A percentile compares a stretch with the other conserved stretches of the same genome.
Conservation (phyloP, 2,888 invertebrate genomes). For the Cephus pygmeus region DNA sequence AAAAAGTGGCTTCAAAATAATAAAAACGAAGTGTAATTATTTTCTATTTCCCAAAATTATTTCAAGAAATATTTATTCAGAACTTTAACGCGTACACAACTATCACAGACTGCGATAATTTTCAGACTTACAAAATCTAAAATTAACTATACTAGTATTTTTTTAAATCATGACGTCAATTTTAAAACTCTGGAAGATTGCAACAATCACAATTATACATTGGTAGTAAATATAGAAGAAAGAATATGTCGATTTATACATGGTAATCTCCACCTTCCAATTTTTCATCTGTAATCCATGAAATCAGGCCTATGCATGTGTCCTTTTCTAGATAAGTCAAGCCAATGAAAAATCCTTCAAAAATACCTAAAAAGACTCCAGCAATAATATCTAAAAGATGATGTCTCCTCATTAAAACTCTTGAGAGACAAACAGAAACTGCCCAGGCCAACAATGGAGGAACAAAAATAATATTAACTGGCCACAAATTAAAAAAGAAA, state of each 20-base stretch:
- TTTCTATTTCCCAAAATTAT: background rate
- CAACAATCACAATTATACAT: background rate
- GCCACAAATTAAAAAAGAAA: constrained; percentile 77
- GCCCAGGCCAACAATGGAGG: constrained; percentile 82
- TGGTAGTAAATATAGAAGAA: background rate
- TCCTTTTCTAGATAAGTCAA: constrained; percentile 78
- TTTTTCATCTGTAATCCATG: constrained; percentile 76
- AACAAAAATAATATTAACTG: constrained; percentile 71
- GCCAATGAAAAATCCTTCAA: constrained; percentile 75
- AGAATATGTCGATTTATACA: constrained; percentile 65
- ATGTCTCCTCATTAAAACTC: constrained; percentile 87
- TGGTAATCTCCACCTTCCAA: constrained; percentile 77
- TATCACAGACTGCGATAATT: background rate
- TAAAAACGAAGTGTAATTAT: background rate
- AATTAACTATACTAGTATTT: background rate
- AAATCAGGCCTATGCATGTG: constrained; percentile 72
- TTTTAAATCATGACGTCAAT: background rate
- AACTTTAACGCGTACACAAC: background rate
- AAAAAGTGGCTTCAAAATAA: background rate
- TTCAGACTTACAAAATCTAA: background rate
- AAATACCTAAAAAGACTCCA: constrained; percentile 79
- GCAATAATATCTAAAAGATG: constrained; percentile 85
- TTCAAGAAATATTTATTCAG: background rate
- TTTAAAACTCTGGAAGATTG: background rate
- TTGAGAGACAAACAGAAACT: constrained; percentile 78